Percentiles rank a stretch among this genome's conserved stretches.
Conservation (phyloP, 2,113 vertebrate species). For the Sinocyclocheilus rhinocerous region DNA sequence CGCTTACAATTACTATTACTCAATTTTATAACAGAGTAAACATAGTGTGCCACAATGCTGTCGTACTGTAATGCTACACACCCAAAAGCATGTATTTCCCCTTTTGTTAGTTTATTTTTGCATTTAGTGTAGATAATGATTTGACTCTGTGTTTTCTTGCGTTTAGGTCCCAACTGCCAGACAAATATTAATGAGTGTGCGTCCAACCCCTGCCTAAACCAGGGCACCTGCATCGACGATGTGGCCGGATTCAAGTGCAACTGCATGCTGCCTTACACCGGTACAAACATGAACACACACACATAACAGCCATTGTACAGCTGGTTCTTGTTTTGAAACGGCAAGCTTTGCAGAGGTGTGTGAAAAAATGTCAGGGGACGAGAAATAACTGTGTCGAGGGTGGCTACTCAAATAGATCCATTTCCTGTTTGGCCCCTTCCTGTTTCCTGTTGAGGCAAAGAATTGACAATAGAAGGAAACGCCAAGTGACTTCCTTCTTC, state of each 20-base stretch:
- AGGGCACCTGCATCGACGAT: slow-evolving; percentile 91
- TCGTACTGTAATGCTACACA: neutral
- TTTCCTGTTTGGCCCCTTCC: slow-evolving; percentile 88
- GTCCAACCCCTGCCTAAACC: slow-evolving; percentile 95
- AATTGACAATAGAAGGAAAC: slow-evolving; percentile 91
- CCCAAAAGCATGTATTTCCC: neutral
- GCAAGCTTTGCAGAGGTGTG: neutral
- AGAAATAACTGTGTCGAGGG: slow-evolving; percentile 64
- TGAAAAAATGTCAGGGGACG: neutral
- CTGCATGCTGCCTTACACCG: slow-evolving; percentile 92
- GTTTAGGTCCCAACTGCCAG: slow-evolving; percentile 91
- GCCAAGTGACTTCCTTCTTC: slow-evolving; percentile 81
- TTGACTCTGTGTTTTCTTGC: slow-evolving; percentile 49
- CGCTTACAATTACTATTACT: no score
- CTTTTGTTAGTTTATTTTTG: neutral
- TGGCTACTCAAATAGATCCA: slow-evolving; percentile 71
- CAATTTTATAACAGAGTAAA: no score
- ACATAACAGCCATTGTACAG: neutral
- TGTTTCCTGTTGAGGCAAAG: slow-evolving; percentile 73
- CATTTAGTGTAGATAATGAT: neutral
- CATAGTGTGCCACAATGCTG: neutral
- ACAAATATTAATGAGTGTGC: slow-evolving; percentile 97
- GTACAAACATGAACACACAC: slow-evolving; percentile 69
- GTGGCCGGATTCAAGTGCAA: slow-evolving; percentile 94
- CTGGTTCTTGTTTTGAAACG: neutral